phyloP scores from a whole-genome alignment of 2,797 vertebrate species.

The Sebastes matsubarae region DNA sequence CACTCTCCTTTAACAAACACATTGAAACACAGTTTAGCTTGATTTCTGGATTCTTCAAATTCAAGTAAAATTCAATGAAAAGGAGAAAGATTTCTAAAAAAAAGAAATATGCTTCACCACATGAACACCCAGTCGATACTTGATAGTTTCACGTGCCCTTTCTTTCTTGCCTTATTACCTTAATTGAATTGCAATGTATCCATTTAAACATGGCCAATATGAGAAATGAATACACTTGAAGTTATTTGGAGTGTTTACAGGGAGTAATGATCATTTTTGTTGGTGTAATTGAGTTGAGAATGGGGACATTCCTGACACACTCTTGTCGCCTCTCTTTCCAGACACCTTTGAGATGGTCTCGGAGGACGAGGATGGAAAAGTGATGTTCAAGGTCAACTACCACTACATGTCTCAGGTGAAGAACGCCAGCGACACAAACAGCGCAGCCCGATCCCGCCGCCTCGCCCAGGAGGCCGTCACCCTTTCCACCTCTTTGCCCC shows the following conservation, averaged over 20 bases:
- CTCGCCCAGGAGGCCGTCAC: constrained; percentile 98
- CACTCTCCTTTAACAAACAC: background rate
- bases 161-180: background rate
- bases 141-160: background rate
- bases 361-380: constrained; percentile 95
- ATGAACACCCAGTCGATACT: background rate
- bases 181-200: background rate
- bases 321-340: constrained; percentile 51
- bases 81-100: too few relatives aligned
- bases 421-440: constrained; percentile 96
- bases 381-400: constrained; percentile 98
- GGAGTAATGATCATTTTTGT: background rate
- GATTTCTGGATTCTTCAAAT: too few relatives aligned
- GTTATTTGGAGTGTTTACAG: background rate
- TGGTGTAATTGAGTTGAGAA: background rate
- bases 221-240: background rate
- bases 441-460: constrained; percentile 93
- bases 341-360: constrained; percentile 99
- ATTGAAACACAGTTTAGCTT: too few relatives aligned
- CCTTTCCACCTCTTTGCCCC: constrained; percentile 95
- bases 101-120: too few relatives aligned
- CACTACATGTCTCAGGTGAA: constrained; percentile 99
- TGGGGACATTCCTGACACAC: background rate
- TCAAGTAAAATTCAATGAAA: too few relatives aligned
- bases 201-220: background rate